These are phyloP conservation scores for Imbricaverruca yamaguchii DNA, from an alignment of 2,888 invertebrate genomes.

Conservation along the genomic window DNA sequence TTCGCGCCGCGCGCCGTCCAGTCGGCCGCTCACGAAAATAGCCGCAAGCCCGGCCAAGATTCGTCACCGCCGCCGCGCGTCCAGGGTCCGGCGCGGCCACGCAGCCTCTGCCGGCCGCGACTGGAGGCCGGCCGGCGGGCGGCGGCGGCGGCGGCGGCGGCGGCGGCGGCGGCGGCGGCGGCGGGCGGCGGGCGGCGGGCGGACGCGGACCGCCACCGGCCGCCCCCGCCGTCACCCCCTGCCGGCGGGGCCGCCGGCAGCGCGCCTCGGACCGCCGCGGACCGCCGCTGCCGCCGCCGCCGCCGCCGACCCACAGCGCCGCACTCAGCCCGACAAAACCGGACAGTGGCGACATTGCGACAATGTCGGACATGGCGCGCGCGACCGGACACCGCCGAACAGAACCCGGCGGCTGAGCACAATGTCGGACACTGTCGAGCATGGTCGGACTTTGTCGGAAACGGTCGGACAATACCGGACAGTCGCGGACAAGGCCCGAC, in stretches of 20 bases:
- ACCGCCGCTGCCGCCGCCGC: neutral
- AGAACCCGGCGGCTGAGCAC: too few relatives aligned
- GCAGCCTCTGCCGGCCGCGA: neutral
- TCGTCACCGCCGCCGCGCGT: slow-evolving; percentile 16
- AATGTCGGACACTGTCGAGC: too few relatives aligned
- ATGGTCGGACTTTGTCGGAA: too few relatives aligned
- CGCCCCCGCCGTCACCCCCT: neutral
- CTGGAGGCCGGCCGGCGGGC: neutral
- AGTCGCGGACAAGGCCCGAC: too few relatives aligned
- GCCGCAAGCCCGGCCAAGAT: slow-evolving; percentile 21
- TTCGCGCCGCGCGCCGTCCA: slow-evolving; percentile 15
- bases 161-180: neutral
- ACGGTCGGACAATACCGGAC: too few relatives aligned
- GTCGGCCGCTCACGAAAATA: slow-evolving; percentile 17
- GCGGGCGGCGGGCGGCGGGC: neutral
- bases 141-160: neutral
- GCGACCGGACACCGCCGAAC: too few relatives aligned
- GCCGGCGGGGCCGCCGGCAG: neutral
- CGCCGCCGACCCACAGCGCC: neutral
- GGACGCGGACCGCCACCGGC: neutral
- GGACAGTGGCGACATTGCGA: too few relatives aligned
- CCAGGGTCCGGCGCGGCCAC: slow-evolving; percentile 4
- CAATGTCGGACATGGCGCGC: too few relatives aligned
- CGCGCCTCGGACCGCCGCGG: neutral
- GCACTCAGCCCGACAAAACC: neutral